A percentile compares a stretch with the other conserved stretches of the same genome.
phyloP scores from a whole-genome alignment of 1,140 invertebrate genomes.

The Brachionus paranguensis region DNA sequence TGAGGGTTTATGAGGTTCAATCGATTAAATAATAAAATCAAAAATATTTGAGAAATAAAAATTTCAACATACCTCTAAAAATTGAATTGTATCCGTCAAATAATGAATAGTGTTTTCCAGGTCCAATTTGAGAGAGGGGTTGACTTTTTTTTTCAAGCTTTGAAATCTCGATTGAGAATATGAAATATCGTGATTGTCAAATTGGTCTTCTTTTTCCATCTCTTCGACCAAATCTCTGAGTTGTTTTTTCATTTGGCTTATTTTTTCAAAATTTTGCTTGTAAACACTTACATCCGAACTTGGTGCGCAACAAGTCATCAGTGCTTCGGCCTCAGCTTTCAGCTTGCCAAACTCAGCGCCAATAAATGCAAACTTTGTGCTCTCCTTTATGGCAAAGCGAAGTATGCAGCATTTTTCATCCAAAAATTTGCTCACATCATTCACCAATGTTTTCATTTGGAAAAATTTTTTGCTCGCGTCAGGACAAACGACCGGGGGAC shows the following conservation, averaged over 20 bases:
- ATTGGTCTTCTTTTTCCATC: neutral
- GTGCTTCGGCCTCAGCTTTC: neutral
- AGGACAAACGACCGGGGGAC: neutral
- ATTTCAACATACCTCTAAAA: neutral
- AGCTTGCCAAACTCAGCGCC: neutral
- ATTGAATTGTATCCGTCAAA: neutral
- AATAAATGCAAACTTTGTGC: neutral
- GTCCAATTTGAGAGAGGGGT: neutral
- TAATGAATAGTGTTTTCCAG: neutral
- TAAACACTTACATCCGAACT: neutral
- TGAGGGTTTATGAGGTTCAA: too few species aligned
- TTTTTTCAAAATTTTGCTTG: neutral
- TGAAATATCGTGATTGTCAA: neutral
- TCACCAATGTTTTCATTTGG: neutral
- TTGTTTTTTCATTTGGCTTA: neutral
- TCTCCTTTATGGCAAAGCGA: neutral
- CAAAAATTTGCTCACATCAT: constrained; percentile 4
- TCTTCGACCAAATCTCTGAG: neutral
- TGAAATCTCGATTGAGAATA: neutral
- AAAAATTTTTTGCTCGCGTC: neutral
- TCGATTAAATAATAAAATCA: too few species aligned
- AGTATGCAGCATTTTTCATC: constrained; percentile 11
- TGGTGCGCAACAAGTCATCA: neutral
- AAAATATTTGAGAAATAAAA: too few species aligned
- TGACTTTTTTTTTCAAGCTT: neutral